Evolutionary conservation across 2,888 invertebrate genomes (phyloP), one percentile per base, ranked within the genome.

Genomic region (Sicus ferrugineus): DNA sequence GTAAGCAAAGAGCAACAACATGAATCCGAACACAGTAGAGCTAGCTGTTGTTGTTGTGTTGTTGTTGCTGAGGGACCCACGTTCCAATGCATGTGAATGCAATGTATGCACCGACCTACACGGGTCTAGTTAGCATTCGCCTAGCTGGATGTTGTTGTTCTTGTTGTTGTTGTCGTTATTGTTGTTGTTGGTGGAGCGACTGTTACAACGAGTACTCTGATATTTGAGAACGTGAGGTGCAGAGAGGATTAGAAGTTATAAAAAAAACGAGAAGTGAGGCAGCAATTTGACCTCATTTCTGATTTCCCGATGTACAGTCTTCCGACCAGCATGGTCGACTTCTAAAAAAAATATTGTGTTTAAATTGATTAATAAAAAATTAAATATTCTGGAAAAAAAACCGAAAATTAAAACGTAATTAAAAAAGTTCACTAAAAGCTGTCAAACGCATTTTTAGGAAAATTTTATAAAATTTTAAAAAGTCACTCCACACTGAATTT

Each of bases 51-150:
- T 34, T 14, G 14, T 34, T 34, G 9, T 34, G 34, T 2, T 34
- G n/a, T n/a, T n/a, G n/a, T n/a, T n/a, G n/a, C n/a, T n/a, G n/a
- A 9, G 34, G 34, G 34, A 34, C 14, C 23, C 52, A 28, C 56
- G 56, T 56, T 56, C 11, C n/a, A 56, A 23, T 56, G 3, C 56
- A 56, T 56, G 56, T 30, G 56, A 56, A 26, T 56, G 56, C n/a
- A 30, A 28, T 30, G 56, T 26, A 26, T 56, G 56, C n/a, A 30
- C 9, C 42, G 42, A 7, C 42, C 42, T 42, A 42, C 42, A 16
- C 16, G n/a, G n/a, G n/a, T n/a, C 11, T 42, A n/a, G 42, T 3
- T n/a, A 16, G 5, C n/a, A 42, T 16, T 42, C 42, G 42, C 42
- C 42, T n/a, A 42, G 42, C n/a, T 42, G 42, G n/a, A n/a, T n/a